Conservation (phyloP, 1,140 invertebrate genomes). For the Phymorhynchus buccinoides region DNA sequence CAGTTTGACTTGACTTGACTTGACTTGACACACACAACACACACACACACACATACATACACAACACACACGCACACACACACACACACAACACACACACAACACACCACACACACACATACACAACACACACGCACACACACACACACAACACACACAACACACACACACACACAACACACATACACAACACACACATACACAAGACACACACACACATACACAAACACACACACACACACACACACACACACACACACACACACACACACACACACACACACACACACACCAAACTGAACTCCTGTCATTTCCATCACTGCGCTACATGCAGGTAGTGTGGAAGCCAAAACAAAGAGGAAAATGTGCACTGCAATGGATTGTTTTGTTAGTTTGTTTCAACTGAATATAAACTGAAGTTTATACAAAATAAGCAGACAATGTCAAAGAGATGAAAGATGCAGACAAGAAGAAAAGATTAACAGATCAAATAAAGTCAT, state of each 20-base stretch:
- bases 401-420: not conserved
- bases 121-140: not conserved
- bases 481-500: not conserved
- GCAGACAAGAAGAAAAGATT: not conserved
- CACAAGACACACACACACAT: not conserved
- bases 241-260: not conserved
- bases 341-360: too few species aligned
- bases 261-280: too few species aligned
- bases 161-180: too few species aligned
- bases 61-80: too few species aligned
- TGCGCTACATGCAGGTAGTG: too few species aligned
- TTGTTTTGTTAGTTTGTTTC: not conserved
- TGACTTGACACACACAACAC: too few species aligned
- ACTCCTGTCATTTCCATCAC: too few species aligned
- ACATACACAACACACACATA: too few species aligned
- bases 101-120: not conserved
- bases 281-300: too few species aligned
- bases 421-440: not conserved
- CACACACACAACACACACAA: not conserved
- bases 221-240: constrained; percentile 6
- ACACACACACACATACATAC: too few species aligned
- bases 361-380: not conserved
- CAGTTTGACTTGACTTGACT: too few species aligned
- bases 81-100: too few species aligned
- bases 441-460: not conserved